phyloP scores from a whole-genome alignment of 2,888 invertebrate species.

The Phalera bucephala region DNA sequence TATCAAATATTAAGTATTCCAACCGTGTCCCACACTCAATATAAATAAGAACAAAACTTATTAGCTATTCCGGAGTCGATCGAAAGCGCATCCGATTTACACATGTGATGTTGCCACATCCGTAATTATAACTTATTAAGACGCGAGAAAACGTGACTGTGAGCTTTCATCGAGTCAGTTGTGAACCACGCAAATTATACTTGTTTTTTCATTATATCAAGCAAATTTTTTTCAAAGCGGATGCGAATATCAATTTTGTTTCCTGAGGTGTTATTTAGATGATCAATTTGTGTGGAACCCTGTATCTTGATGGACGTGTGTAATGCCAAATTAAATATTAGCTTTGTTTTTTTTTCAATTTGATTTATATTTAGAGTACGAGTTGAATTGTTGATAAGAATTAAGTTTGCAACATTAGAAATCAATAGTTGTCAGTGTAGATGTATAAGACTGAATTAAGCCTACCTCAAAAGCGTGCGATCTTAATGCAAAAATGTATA shows the following conservation, averaged over 20 bases:
- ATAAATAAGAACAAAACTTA: constrained; percentile 27
- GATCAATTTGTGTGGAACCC: neutral
- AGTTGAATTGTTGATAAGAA: neutral
- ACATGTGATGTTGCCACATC: constrained; percentile 20
- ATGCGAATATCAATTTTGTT: constrained; percentile 18
- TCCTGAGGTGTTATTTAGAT: neutral
- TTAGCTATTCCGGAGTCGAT: constrained; percentile 22
- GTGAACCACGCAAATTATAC: constrained; percentile 13
- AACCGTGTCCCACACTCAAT: constrained; percentile 10
- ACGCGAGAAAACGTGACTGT: constrained; percentile 12
- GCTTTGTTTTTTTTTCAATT: neutral
- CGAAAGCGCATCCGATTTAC: constrained; percentile 25
- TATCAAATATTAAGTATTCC: neutral
- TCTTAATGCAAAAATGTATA: too few relatives aligned
- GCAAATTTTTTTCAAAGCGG: neutral
- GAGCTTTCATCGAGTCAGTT: constrained; percentile 15
- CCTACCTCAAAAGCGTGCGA: too few relatives aligned
- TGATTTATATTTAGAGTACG: neutral
- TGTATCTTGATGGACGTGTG: neutral
- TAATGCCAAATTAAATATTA: neutral
- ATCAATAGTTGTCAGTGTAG: too few relatives aligned
- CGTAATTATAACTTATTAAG: constrained; percentile 26
- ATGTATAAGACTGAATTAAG: too few relatives aligned
- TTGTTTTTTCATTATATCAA: constrained; percentile 15
- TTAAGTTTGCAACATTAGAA: too few relatives aligned